Evolutionary conservation across 2,113 vertebrate genomes (phyloP).

Genomic region (Eubucco bourcierii): DNA sequence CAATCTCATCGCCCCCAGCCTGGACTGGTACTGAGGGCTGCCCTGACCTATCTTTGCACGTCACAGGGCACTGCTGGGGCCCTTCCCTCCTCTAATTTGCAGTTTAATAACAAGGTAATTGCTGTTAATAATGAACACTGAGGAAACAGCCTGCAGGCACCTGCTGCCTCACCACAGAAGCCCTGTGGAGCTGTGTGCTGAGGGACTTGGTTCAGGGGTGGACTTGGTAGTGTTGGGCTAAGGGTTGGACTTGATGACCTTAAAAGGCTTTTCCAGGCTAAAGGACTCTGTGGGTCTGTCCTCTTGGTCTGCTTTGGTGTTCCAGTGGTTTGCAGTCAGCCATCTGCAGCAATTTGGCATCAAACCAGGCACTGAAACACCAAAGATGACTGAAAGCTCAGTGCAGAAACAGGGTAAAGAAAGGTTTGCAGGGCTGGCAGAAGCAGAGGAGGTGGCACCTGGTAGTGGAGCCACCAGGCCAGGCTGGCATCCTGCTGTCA

Average conservation of each 20-base stretch:
- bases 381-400: neutral
- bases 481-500: neutral
- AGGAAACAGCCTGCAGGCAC: neutral
- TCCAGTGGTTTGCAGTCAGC: neutral
- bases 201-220: too few relatives aligned
- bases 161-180: neutral
- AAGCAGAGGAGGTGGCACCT: fast-evolving
- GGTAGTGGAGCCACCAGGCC: fast-evolving
- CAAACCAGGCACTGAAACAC: neutral
- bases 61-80: neutral
- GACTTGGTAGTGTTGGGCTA: too few relatives aligned
- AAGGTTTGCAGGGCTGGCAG: neutral
- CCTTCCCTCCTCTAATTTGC: neutral
- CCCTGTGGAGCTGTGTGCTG: too few relatives aligned
- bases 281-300: too few relatives aligned
- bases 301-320: neutral
- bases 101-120: neutral
- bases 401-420: fast-evolving
- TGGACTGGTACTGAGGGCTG: too few relatives aligned
- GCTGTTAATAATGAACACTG: neutral
- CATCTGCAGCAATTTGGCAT: neutral
- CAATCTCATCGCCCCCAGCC: too few relatives aligned
- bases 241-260: too few relatives aligned
- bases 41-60: neutral
- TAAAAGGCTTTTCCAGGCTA: too few relatives aligned